These are phyloP conservation scores for Lathronympha strigana DNA, from an alignment of 2,888 invertebrate species.

Conservation along the genomic window DNA sequence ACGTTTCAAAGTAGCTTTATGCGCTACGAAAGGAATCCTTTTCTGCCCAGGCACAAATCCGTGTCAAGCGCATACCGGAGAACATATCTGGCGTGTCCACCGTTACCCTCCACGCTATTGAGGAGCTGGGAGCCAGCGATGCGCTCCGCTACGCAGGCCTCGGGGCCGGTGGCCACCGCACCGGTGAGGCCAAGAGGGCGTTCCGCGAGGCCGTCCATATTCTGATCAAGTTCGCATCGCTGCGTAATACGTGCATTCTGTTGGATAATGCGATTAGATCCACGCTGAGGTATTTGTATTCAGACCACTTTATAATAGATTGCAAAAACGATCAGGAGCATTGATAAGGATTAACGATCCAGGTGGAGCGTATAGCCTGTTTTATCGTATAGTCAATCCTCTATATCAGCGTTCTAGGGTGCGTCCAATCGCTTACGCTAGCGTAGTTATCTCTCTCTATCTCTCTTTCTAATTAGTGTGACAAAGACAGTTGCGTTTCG, in stretches of 20 bases:
- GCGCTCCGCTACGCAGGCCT: conserved; percentile 70
- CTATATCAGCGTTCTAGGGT: too few species aligned
- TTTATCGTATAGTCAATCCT: too few species aligned
- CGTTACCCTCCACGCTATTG: conserved; percentile 66
- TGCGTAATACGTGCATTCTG: conserved; percentile 71
- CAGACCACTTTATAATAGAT: too few species aligned
- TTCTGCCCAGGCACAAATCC: conserved; percentile 68
- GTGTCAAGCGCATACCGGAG: conserved; percentile 69
- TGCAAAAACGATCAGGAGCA: too few species aligned
- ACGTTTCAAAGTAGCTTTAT: too few species aligned
- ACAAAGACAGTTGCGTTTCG: too few species aligned
- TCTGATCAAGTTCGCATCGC: conserved; percentile 79
- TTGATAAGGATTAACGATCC: too few species aligned
- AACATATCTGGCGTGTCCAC: conserved; percentile 77
- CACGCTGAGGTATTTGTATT: conserved; percentile 71
- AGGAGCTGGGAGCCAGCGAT: conserved; percentile 66
- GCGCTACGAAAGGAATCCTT: too few species aligned
- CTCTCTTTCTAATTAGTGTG: too few species aligned
- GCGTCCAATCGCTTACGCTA: too few species aligned
- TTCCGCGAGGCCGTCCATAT: conserved; percentile 70
- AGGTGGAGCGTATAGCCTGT: too few species aligned
- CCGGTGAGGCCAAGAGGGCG: conserved; percentile 70
- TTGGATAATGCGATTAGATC: conserved; percentile 69
- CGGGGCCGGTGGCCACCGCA: conserved; percentile 75
- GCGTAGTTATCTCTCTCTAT: too few species aligned